Conservation (phyloP, 2,797 vertebrate genomes). For the Diceros bicornis region DNA sequence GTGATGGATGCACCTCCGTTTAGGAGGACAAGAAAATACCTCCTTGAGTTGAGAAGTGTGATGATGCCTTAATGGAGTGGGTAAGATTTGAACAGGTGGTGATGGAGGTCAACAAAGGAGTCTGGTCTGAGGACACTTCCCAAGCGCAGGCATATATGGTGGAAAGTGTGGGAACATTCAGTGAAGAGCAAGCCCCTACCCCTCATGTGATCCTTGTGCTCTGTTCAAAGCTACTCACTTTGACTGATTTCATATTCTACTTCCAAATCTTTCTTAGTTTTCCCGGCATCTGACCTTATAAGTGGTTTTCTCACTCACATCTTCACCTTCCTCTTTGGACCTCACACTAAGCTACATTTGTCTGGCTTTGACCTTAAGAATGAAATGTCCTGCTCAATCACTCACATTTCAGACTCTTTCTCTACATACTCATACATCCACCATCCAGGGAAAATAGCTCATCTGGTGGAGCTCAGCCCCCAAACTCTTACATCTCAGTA, state of each 20-base stretch:
- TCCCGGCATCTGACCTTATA: neutral
- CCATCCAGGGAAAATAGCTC: neutral
- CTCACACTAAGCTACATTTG: neutral
- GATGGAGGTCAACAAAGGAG: neutral
- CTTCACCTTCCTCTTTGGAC: neutral
- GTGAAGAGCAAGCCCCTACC: neutral
- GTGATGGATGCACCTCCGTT: neutral
- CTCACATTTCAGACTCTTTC: neutral
- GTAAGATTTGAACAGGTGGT: neutral
- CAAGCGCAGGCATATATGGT: accelerated
- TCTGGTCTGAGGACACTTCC: neutral
- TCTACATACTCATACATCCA: neutral
- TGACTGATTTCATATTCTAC: neutral
- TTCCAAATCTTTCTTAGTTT: neutral
- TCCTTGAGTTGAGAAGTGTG: neutral
- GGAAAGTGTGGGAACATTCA: neutral
- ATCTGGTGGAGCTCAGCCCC: no score
- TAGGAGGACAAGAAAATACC: neutral
- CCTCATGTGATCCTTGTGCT: accelerated
- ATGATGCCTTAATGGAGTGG: no score
- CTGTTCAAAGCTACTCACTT: neutral
- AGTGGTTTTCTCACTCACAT: neutral
- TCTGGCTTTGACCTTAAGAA: neutral
- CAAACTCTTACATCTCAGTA: neutral
- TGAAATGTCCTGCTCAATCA: neutral